Percentiles rank a stretch among this genome's conserved stretches.
These are phyloP conservation scores for Apis laboriosa DNA, from an alignment of 1,140 invertebrate genomes.

Conservation along the genomic window DNA sequence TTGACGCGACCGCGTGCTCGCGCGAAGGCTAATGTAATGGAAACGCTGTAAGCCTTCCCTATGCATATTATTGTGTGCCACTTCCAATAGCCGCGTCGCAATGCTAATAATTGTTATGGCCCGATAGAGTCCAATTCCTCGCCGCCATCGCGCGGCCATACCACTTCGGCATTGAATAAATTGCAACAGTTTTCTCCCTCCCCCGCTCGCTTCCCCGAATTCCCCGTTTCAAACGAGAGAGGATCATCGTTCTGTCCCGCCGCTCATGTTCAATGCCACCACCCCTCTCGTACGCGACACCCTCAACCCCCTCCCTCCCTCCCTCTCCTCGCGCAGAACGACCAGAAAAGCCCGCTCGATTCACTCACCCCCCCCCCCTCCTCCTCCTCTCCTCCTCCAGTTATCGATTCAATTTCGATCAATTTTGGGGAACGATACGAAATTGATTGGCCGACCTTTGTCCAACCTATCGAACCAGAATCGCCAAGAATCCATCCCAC, in stretches of 20 bases:
- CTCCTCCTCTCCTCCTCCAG: too few species aligned
- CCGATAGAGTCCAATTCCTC: constrained; percentile 68
- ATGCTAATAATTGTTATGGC: constrained; percentile 75
- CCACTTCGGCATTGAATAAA: constrained; percentile 68
- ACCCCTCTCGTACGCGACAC: not conserved
- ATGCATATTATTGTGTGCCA: constrained; percentile 76
- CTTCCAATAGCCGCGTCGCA: constrained; percentile 63
- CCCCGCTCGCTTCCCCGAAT: constrained; percentile 45
- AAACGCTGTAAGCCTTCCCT: constrained; percentile 68
- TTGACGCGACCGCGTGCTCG: constrained; percentile 66
- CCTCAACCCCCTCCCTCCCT: too few species aligned
- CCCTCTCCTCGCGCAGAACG: too few species aligned
- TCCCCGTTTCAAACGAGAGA: constrained; percentile 22
- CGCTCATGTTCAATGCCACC: not conserved
- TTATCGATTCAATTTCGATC: constrained; percentile 59
- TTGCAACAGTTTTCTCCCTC: constrained; percentile 61
- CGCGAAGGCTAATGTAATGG: constrained; percentile 73
- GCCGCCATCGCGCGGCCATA: constrained; percentile 41
- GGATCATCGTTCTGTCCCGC: constrained; percentile 41
- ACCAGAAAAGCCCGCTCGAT: too few species aligned
- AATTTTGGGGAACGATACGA: constrained; percentile 45
- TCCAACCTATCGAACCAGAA: constrained; percentile 5
- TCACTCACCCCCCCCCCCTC: too few species aligned
- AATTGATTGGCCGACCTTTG: constrained; percentile 57
- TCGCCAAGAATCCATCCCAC: not conserved